Evolutionary conservation across 2,113 vertebrate species (phyloP).

Genomic region (Phyllostomus discolor): DNA sequence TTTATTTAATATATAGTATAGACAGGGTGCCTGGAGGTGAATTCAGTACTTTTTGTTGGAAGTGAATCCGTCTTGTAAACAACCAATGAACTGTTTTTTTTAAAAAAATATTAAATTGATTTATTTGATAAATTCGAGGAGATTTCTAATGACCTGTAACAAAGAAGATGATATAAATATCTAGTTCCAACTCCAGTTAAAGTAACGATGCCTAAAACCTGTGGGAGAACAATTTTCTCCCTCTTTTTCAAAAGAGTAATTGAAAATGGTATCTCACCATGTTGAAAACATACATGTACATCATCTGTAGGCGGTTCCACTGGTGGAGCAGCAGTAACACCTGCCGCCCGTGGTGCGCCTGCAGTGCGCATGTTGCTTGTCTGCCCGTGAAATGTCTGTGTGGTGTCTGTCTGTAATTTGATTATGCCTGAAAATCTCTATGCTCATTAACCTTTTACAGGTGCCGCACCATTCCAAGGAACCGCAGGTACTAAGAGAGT

Average conservation of each 20-base stretch:
- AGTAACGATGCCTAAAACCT: neutral
- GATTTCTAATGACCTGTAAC: conserved; percentile 25
- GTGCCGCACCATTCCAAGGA: conserved; percentile 64
- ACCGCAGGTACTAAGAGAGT: conserved; percentile 63
- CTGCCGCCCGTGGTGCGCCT: conserved; percentile 74
- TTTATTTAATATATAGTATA: neutral
- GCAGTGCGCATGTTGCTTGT: conserved; percentile 76
- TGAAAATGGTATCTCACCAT: neutral
- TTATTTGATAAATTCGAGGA: neutral
- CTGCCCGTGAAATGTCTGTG: conserved; percentile 64
- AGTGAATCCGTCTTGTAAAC: neutral
- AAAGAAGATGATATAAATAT: neutral
- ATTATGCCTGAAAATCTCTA: conserved; percentile 72
- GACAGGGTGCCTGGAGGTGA: conserved; percentile 9
- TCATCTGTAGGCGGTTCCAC: neutral
- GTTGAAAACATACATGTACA: neutral
- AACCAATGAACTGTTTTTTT: neutral
- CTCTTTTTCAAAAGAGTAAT: neutral
- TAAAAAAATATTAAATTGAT: neutral
- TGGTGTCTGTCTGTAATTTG: conserved; percentile 66
- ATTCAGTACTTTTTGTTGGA: neutral
- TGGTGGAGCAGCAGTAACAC: conserved; percentile 41
- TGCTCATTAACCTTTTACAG: conserved; percentile 80
- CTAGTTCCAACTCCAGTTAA: neutral
- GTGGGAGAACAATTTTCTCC: neutral